These are phyloP conservation scores for Parauchenoglanis ngamensis DNA, from an alignment of 2,797 vertebrate species.

Conservation along the genomic window DNA sequence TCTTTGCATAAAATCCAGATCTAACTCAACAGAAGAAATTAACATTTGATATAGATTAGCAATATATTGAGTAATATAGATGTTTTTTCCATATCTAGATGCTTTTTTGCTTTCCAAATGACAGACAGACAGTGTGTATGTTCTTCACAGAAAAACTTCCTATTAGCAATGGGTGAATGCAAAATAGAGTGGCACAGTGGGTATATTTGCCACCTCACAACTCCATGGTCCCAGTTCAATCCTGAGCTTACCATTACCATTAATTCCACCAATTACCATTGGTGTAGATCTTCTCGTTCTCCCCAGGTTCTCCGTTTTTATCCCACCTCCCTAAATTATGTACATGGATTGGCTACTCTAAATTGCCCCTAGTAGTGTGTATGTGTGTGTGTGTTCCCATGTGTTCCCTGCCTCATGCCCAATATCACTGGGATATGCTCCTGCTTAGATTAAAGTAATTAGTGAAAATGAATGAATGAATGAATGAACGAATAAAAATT, in stretches of 20 bases:
- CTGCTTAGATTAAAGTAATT: not conserved
- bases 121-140: not conserved
- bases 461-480: not conserved
- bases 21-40: not conserved
- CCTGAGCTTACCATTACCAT: not conserved
- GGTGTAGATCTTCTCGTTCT: not conserved
- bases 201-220: not conserved
- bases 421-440: not conserved
- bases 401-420: not conserved
- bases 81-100: not conserved
- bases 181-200: not conserved
- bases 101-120: not conserved
- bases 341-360: not conserved
- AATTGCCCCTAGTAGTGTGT: not conserved
- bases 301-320: not conserved
- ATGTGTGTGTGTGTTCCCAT: not conserved
- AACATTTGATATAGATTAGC: not conserved
- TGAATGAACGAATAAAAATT: not conserved
- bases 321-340: not conserved
- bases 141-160: not conserved
- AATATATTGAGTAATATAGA: not conserved
- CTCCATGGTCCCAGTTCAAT: not conserved
- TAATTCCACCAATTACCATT: not conserved
- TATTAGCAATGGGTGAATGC: not conserved
- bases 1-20: not conserved